A percentile compares a stretch with the other conserved stretches of the same genome.
Conservation (phyloP, 1,140 invertebrate species). For the Babylonia areolata region DNA sequence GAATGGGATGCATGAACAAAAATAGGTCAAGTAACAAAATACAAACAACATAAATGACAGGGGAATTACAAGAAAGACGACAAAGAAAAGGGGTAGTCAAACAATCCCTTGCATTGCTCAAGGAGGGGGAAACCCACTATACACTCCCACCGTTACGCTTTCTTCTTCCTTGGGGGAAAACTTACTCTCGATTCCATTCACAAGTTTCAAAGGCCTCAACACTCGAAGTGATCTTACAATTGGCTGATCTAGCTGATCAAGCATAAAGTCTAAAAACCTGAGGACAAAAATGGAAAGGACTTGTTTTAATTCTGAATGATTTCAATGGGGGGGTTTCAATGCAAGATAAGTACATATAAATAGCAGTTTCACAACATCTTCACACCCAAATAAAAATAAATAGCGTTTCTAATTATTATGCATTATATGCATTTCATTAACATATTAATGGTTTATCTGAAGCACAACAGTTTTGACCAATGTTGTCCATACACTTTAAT, state of each 20-base stretch:
- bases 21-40: no score
- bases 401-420: no score
- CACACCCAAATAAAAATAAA: no score
- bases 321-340: no score
- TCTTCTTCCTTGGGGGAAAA: not conserved
- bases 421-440: no score
- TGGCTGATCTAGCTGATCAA: constrained; percentile 37
- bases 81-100: not conserved
- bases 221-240: constrained; percentile 44
- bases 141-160: not conserved
- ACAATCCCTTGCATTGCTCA: not conserved
- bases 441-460: no score
- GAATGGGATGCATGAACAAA: no score
- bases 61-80: not conserved
- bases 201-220: constrained; percentile 45
- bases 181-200: constrained; percentile 47
- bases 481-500: no score
- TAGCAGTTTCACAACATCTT: no score
- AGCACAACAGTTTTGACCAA: no score
- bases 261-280: constrained; percentile 42
- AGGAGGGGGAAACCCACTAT: not conserved
- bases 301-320: no score
- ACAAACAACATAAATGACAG: not conserved
- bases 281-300: constrained; percentile 16
- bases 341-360: no score